Base-by-base conservation (phyloP, 2,797 vertebrate species). In the Pangasius macronema region DNA sequence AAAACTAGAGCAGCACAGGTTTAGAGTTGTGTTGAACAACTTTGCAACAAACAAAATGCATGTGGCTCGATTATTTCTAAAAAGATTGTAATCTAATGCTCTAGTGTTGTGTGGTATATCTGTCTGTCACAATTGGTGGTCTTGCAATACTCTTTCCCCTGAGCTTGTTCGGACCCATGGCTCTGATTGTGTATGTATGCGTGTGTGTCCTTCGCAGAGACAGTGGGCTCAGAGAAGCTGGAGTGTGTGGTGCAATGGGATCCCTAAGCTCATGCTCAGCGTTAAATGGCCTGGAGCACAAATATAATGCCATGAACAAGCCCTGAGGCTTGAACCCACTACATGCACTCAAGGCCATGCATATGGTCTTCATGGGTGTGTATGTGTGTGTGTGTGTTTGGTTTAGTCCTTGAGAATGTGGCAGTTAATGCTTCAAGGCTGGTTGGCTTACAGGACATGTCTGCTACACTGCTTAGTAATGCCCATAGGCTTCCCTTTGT, bases 401-500 rank as follows among this genome's bases (percentile, higher is more conserved):
- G 68, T 53, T 77, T 70, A 85, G 87, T 91, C 86, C 72, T 84
- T 87, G 75, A 87, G 85, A 79, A 77, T 68, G 77, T 90, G 84
- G 85, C 89, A 87, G 91, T 91, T 90, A 90, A 92, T 88, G 86
- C 86, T 89, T 87, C n/a, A 65, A 85, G 90, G 85, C 55, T 70
- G 88, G 65, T 86, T 88, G 82, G 67, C 81, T 53, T 91, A 87
- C 86, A 90, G 91, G 84, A 86, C 82, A 88, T 91, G 88, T 92
- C 86, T 91, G 90, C 88, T 72, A 76, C 81, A 59, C 85, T 91
- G 89, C 87, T 92, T 86, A 87, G 88, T 72, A 76, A 91, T 92
- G 91, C 90, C 94, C 92, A 93, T 77, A 86, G 92, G 95, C 93
- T 92, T 88, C 76, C 92, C 87, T 86, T 59, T 91, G 91, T 95